Conservation (phyloP, 2,797 vertebrate genomes). For the Diplodus puntazzo region DNA sequence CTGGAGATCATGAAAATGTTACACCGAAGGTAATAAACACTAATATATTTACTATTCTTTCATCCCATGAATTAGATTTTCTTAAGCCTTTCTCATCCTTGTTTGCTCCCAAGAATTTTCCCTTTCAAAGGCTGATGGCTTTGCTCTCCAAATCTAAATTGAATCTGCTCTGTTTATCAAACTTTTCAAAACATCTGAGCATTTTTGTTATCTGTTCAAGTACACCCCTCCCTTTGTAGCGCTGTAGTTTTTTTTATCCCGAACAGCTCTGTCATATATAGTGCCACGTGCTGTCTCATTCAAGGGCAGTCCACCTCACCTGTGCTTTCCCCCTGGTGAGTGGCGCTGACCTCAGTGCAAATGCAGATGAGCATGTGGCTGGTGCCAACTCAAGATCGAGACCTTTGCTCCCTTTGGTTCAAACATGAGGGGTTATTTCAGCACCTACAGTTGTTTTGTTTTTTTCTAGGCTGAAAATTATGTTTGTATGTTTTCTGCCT, state of each 20-base stretch:
- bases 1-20: not conserved
- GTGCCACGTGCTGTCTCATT: slow-evolving; percentile 52
- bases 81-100: slow-evolving; percentile 16
- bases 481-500: slow-evolving; percentile 53
- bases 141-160: slow-evolving; percentile 60
- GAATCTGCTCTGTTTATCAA: slow-evolving; percentile 61
- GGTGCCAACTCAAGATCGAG: slow-evolving; percentile 69
- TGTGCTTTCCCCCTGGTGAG: slow-evolving; percentile 51
- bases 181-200: slow-evolving; percentile 31
- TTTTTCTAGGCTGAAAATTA: slow-evolving; percentile 46
- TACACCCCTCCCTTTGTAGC: slow-evolving; percentile 40
- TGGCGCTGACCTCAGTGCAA: slow-evolving; percentile 75
- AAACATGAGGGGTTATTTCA: slow-evolving; percentile 70
- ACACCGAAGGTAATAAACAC: not conserved
- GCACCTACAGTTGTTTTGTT: slow-evolving; percentile 47
- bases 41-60: slow-evolving; percentile 30
- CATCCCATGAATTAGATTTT: slow-evolving; percentile 19
- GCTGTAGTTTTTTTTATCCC: slow-evolving; percentile 18
- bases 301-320: slow-evolving; percentile 73
- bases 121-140: slow-evolving; percentile 21
- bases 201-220: slow-evolving; percentile 40
- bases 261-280: slow-evolving; percentile 50
- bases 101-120: slow-evolving; percentile 30
- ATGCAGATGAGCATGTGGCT: slow-evolving; percentile 77
- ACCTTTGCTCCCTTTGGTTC: slow-evolving; percentile 74